These are phyloP conservation scores for Caranx ignobilis DNA, from an alignment of 2,113 vertebrate genomes.

Conservation along the genomic window DNA sequence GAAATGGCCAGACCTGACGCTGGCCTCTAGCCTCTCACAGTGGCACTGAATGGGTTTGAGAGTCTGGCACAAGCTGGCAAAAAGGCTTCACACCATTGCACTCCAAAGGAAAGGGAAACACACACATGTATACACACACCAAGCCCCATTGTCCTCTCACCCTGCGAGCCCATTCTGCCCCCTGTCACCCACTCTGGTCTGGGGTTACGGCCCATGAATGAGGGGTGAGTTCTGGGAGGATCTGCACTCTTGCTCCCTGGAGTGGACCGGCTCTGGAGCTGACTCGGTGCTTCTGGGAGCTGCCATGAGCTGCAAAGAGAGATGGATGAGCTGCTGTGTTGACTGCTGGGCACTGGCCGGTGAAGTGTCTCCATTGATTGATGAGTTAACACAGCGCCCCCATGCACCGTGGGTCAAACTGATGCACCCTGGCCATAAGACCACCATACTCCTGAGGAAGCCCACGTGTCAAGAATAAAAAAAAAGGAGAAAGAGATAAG, in stretches of 20 bases:
- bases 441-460: constrained; percentile 46
- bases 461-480: constrained; percentile 12
- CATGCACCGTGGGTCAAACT: constrained; percentile 51
- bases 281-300: constrained; percentile 73
- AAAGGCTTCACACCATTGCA: constrained; percentile 48
- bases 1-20: constrained; percentile 30
- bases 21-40: constrained; percentile 57
- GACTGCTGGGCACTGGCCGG: constrained; percentile 43
- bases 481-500: constrained; percentile 1
- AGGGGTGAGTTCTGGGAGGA: constrained; percentile 67
- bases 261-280: constrained; percentile 66
- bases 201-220: constrained; percentile 76
- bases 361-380: constrained; percentile 71
- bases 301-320: constrained; percentile 75
- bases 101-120: constrained; percentile 37
- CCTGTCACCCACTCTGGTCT: constrained; percentile 57
- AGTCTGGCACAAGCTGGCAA: constrained; percentile 41
- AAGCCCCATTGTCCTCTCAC: constrained; percentile 61
- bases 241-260: constrained; percentile 65
- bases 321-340: constrained; percentile 74
- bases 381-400: constrained; percentile 70
- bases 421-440: constrained; percentile 28
- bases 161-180: constrained; percentile 50
- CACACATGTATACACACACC: constrained; percentile 30
- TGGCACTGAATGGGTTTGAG: constrained; percentile 42